Base-by-base conservation (phyloP, 2,888 invertebrate genomes). In the Euzophera pinguis region DNA sequence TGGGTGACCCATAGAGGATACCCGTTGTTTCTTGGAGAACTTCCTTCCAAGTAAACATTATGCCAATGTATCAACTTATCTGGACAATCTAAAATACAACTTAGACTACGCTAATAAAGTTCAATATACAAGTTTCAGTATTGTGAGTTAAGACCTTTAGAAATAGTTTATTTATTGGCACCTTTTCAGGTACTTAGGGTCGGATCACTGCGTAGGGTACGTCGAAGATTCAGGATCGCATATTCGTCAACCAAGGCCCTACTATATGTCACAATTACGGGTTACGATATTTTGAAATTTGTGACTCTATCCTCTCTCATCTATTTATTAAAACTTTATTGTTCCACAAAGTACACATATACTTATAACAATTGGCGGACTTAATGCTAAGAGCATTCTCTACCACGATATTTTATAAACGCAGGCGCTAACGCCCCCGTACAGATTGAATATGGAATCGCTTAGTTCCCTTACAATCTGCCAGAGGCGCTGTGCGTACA, bases 111-210 rank as follows among this genome's bases (percentile, higher is more conserved):
- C 0, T 0, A 0, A 5, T 65, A 69, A 58, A 58, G 64, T 64
- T 17, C 22, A 56, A 51, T 61, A 64, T 72, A 14, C 27, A 17
- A 34, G 52, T 35, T 8, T 1, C 10, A n/a, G 10, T 9, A 17
- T n/a, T 47, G 67, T 57, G 48, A 42, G 37, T 63, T 80, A 66
- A 5, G 71, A 52, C 71, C 50, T 71, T 71, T 62, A 54, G 58
- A 42, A 39, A 47, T 53, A 59, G 61, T 57, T 67, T 77, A 67
- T 78, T 80, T 83, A 84, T 84, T 84, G 84, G 83, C 86, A 87
- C 86, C 85, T 86, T 85, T 83, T 84, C 84, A 82, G 82, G 83
- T 85, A 85, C 82, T 84, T 84, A 83, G 76, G 78, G 79, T 71
- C 64, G 81, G 77, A 84, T 80, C 75, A 74, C 71, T 69, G 75